Evolutionary conservation across 2,888 invertebrate species (phyloP).

Genomic region (Cabera pusaria): DNA sequence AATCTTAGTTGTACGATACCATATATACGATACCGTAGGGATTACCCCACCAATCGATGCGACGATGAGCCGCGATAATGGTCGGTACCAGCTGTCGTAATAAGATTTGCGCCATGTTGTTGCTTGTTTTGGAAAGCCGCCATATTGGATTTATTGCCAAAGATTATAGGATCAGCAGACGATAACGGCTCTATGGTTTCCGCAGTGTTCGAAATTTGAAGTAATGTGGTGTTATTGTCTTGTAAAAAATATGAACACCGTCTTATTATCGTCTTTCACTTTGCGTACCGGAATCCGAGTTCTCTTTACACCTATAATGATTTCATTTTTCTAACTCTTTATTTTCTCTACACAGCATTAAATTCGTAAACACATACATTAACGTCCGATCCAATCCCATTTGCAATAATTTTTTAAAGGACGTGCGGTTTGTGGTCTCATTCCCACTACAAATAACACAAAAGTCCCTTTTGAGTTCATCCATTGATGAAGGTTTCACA

Average conservation of each 20-base stretch:
- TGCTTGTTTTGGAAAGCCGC: constrained; percentile 39
- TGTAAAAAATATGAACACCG: no score
- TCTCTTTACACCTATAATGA: no score
- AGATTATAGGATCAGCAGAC: constrained; percentile 59
- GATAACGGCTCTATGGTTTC: constrained; percentile 47
- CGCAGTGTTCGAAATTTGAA: constrained; percentile 20
- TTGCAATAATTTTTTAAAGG: constrained; percentile 25
- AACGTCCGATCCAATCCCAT: constrained; percentile 20
- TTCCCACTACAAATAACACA: not conserved
- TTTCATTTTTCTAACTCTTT: no score
- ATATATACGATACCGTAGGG: no score
- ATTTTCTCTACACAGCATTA: no score
- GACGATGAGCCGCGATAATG: constrained; percentile 14
- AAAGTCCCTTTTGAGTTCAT: not conserved
- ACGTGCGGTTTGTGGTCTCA: constrained; percentile 5
- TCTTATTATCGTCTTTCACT: no score
- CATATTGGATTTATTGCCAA: constrained; percentile 59
- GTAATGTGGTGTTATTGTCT: no score
- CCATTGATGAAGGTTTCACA: not conserved
- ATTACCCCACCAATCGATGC: no score
- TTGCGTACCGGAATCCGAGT: no score
- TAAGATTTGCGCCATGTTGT: constrained; percentile 43
- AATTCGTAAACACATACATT: constrained; percentile 4
- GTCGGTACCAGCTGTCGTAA: constrained; percentile 30
- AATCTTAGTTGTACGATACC: no score